phyloP scores from a whole-genome alignment of 2,797 vertebrate genomes.

The Sciurus vulgaris region DNA sequence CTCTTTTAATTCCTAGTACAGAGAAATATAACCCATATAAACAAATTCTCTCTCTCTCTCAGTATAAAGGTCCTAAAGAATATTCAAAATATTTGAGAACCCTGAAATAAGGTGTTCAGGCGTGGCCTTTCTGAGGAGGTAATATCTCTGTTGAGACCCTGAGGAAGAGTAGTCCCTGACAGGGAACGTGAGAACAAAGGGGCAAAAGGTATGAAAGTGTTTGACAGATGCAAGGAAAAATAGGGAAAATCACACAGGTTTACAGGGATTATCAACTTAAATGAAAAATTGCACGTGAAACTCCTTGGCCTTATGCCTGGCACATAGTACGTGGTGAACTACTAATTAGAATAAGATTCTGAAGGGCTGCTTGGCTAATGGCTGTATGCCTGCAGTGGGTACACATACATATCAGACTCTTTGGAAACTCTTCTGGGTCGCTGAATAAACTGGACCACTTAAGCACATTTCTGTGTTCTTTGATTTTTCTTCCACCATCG shows the following conservation, averaged over 20 bases:
- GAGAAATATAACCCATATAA: background rate
- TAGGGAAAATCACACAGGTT: background rate
- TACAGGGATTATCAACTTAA: constrained; percentile 12
- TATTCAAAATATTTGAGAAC: background rate
- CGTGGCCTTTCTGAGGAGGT: background rate
- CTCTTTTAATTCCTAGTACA: constrained; percentile 1
- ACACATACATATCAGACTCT: background rate
- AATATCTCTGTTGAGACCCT: background rate
- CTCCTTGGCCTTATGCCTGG: background rate
- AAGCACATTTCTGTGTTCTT: background rate
- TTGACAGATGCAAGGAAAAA: background rate
- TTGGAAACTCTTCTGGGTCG: background rate
- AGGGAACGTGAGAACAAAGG: background rate
- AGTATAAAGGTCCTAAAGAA: background rate
- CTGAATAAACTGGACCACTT: background rate
- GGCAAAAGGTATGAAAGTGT: background rate
- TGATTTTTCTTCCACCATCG: background rate
- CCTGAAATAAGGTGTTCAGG: background rate
- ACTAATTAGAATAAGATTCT: background rate
- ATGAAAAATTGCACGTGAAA: background rate
- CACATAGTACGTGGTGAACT: background rate
- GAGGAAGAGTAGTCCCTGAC: background rate
- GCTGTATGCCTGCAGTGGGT: background rate
- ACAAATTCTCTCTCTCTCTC: background rate
- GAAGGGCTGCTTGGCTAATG: background rate